Evolutionary conservation across 2,888 invertebrate species (phyloP), one percentile per base, ranked within the genome.

Genomic region (Nycteola revayana): DNA sequence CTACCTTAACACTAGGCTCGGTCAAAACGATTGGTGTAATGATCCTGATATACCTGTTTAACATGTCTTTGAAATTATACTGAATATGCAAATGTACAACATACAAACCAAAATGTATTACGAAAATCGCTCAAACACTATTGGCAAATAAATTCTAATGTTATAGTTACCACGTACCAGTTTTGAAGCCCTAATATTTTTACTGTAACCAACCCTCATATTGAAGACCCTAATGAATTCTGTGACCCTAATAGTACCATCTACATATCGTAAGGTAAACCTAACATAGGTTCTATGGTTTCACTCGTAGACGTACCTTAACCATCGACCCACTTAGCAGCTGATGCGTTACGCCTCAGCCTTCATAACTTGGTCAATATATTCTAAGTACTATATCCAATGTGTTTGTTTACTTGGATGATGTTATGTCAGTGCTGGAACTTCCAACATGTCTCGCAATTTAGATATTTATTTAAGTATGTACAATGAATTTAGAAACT

Each of bases 241-340:
- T n/a, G n/a, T n/a, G n/a, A n/a, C n/a, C n/a, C n/a, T n/a, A n/a
- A n/a, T n/a, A n/a, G n/a, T n/a, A n/a, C n/a, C n/a, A n/a, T n/a
- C n/a, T n/a, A n/a, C n/a, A n/a, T n/a, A n/a, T n/a, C n/a, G n/a
- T n/a, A n/a, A n/a, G n/a, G n/a, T n/a, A n/a, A n/a, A n/a, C n/a
- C n/a, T n/a, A n/a, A n/a, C n/a, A n/a, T 38, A 29, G 40, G 35
- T 51, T 39, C 44, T 75, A 75, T 59, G 74, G 75, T 65, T 75
- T 77, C 74, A 50, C 58, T 54, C 39, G 39, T 21, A 21, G n/a
- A n/a, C n/a, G 46, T 51, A 50, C 58, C 39, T 63, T 53, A 63
- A 53, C 59, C 49, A 64, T 64, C 57, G 70, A 66, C 75, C 75
- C 59, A 74, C 60, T 61, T 74, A 55, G 10, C 43, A 50, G 49